Evolutionary conservation across 2,888 invertebrate genomes (phyloP), one percentile per base, ranked within the genome.

Genomic region (Pristionchus fissidentatus): DNA sequence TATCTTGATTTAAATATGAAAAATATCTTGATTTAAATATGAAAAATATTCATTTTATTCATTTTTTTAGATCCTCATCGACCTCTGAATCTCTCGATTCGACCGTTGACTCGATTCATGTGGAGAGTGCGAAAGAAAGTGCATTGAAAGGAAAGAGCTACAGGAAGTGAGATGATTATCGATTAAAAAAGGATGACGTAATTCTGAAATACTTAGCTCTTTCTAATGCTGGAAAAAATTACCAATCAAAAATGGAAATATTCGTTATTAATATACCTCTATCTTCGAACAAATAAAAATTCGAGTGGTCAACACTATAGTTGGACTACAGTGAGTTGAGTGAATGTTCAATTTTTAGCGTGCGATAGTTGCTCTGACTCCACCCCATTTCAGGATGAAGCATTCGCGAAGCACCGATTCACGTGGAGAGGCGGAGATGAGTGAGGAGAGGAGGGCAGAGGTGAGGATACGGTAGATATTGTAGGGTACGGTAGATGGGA

Each of bases 81-180:
- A 13, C 38, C 19, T 22, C 15, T 15, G 10, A 1, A 22, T 3
- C 38, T 3, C n/a, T 4, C 29, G 26, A n/a, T 29, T 19, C 73
- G 26, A 46, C n/a, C 29, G 78, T 38, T 32, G 78, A 52, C 15
- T 15, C 26, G 7, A 38, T 78, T 38, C 26, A 55, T 29, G 78
- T 78, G 13, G 78, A 78, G 38, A 78, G 78, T 78, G 78, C 78
- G 35, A 78, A 78, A 52, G 78, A 78, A 38, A 78, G 46, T 1
- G 78, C 49, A 55, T 35, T 78, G 52, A 78, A 38, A 43, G 78
- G 35, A n/a, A 49, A 41, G 41, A 78, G 78, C 38, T 78, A 78
- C 46, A 78, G 78, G 35, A 78, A 41, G 78, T 78, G n/a, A 49
- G 78, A 19, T 73, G 35, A 38, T n/a, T n/a, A n/a, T n/a, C n/a